phyloP scores from a whole-genome alignment of 1,140 invertebrate species.

The Stegodyphus mimosarum region DNA sequence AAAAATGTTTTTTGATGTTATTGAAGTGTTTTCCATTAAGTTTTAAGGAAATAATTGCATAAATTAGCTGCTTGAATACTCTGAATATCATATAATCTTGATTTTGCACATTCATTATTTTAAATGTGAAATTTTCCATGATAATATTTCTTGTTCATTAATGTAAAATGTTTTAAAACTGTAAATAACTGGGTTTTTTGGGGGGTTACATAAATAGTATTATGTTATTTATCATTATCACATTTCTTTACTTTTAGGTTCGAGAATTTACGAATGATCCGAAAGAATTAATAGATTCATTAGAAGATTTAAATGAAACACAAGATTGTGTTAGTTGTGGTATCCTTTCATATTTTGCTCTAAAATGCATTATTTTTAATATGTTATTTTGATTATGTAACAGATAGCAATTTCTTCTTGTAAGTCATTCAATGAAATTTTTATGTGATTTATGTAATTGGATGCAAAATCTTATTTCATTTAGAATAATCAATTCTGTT shows the following conservation, averaged over 20 bases:
- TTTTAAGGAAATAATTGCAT: no score
- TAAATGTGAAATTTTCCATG: not conserved
- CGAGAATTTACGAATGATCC: constrained; percentile 76
- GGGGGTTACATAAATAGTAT: not conserved
- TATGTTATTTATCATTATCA: not conserved
- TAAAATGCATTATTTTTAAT: not conserved
- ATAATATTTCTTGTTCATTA: not conserved
- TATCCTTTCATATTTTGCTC: constrained; percentile 31
- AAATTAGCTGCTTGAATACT: no score
- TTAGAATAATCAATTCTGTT: no score
- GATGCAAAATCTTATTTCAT: no score
- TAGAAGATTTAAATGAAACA: constrained; percentile 73
- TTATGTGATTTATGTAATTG: not conserved
- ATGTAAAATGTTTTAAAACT: not conserved
- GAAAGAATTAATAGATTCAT: constrained; percentile 72
- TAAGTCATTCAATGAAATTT: not conserved
- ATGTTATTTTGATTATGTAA: no score
- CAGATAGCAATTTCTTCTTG: no score
- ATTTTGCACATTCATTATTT: not conserved
- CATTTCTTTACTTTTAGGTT: constrained; percentile 63
- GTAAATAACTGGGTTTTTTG: not conserved
- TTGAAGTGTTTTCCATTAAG: no score
- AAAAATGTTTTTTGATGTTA: no score
- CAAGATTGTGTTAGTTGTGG: constrained; percentile 67
- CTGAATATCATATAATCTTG: not conserved